These are phyloP conservation scores for Otis tarda DNA, from an alignment of 2,113 vertebrate genomes.

Conservation along the genomic window DNA sequence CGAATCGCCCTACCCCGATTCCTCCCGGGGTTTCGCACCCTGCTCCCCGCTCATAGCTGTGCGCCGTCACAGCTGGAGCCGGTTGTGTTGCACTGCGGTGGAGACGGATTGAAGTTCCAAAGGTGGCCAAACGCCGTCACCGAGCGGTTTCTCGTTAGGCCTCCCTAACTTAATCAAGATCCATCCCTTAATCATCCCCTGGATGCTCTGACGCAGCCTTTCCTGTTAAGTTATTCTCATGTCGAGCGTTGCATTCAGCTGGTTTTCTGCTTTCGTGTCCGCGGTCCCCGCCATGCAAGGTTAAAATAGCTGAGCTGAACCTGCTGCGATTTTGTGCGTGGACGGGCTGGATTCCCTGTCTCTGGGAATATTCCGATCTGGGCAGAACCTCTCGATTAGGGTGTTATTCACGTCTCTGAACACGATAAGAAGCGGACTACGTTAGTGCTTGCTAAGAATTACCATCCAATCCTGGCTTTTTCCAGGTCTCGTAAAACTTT, in stretches of 20 bases:
- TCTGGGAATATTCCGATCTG: background rate
- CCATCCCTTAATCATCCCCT: background rate
- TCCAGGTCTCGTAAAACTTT: background rate
- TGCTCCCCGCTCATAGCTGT: fast-evolving
- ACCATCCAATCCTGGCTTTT: fast-evolving
- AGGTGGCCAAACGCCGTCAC: background rate
- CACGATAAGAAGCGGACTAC: fast-evolving
- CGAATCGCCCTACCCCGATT: background rate
- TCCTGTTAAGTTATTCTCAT: background rate
- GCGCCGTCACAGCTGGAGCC: background rate
- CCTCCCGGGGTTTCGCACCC: background rate
- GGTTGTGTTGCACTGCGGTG: fast-evolving
- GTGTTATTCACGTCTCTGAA: fast-evolving
- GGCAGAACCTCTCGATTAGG: background rate
- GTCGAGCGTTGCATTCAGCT: background rate
- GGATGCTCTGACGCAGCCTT: background rate
- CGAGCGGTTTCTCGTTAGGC: fast-evolving
- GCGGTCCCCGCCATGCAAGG: background rate
- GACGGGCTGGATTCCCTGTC: background rate
- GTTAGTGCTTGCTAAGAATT: background rate
- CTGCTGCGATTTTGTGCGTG: fast-evolving
- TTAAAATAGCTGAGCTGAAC: background rate
- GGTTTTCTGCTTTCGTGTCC: background rate
- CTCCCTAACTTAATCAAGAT: background rate
- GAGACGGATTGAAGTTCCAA: background rate